phyloP scores from a whole-genome alignment of 2,797 vertebrate species.

The Rhinogobio ventralis region DNA sequence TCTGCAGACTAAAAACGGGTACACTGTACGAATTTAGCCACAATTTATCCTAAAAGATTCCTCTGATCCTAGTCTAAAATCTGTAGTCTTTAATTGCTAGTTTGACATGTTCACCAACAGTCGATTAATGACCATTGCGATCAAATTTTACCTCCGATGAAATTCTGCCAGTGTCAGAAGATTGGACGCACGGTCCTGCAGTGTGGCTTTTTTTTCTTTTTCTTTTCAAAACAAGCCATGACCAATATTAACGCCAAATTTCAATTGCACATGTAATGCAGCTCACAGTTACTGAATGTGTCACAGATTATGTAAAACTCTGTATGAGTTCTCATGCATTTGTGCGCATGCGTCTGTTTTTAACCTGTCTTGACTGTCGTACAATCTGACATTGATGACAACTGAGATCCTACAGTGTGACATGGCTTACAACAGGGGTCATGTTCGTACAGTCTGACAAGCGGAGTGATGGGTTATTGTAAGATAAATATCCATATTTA shows the following conservation, averaged over 20 bases:
- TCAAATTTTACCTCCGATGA: neutral
- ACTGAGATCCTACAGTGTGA: too few relatives aligned
- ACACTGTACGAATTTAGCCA: neutral
- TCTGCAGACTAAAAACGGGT: neutral
- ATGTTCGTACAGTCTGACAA: too few relatives aligned
- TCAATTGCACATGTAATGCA: neutral
- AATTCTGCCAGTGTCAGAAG: neutral
- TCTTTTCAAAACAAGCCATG: too few relatives aligned
- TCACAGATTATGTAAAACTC: neutral
- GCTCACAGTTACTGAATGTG: too few relatives aligned
- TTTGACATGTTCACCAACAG: too few relatives aligned
- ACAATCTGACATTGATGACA: too few relatives aligned
- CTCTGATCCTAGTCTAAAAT: neutral
- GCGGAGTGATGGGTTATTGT: too few relatives aligned
- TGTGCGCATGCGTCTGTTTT: rapidly evolving
- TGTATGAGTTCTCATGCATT: too few relatives aligned
- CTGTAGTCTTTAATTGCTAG: neutral
- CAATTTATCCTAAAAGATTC: neutral
- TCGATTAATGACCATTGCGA: neutral
- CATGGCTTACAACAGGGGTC: neutral
- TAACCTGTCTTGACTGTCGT: too few relatives aligned
- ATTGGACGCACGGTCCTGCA: too few relatives aligned
- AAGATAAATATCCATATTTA: too few relatives aligned
- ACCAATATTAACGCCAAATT: neutral
- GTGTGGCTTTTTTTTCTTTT: too few relatives aligned